Evolutionary conservation across 2,113 vertebrate genomes (phyloP), one percentile per base, ranked within the genome.

Genomic region (Melanotaenia duboulayi): DNA sequence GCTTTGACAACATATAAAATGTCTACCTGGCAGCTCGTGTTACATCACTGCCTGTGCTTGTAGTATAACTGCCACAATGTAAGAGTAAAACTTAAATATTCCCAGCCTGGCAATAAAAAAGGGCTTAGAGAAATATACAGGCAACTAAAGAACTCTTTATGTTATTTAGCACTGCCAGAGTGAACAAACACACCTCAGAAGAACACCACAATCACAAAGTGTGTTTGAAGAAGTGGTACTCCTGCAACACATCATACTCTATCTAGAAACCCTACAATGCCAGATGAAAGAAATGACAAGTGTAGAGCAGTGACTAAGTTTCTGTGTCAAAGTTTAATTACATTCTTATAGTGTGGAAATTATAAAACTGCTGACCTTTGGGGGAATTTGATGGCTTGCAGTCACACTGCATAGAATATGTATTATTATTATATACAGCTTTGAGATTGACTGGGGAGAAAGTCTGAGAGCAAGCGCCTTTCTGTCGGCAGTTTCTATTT

Each of bases 401-500:
- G 84, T 89, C 78, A 76, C 89, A 88, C 80, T 83, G 85, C 87
- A 87, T 84, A 76, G 65, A 86, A 90, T 87, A 91, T 87, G 80
- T 78, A 86, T 90, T 86, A 82, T 89, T 91, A 88, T 88, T 86
- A 90, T 82, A 86, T 83, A 80, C 75, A 86, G 75, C 71, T 80
- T 72, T 71, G 49, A 89, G 87, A 91, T 90, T 87, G 83, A 87
- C 69, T 83, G 25, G 25, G 61, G 40, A 85, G 78, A 88, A 88
- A 87, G 78, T 78, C 76, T 76, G 85, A 72, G 55, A 81, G 88
- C 77, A 60, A 75, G 70, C 62, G 55, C 65, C 72, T 75, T 61
- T 90, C 83, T 84, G 88, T 84, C 71, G 32, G 86, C 85, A 63
- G 59, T 25, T 90, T 90, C 89, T 85, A 88, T 91, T 94, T 94